These are phyloP conservation scores for Eretmochelys imbricata DNA, from an alignment of 2,113 vertebrate genomes.

Conservation along the genomic window DNA sequence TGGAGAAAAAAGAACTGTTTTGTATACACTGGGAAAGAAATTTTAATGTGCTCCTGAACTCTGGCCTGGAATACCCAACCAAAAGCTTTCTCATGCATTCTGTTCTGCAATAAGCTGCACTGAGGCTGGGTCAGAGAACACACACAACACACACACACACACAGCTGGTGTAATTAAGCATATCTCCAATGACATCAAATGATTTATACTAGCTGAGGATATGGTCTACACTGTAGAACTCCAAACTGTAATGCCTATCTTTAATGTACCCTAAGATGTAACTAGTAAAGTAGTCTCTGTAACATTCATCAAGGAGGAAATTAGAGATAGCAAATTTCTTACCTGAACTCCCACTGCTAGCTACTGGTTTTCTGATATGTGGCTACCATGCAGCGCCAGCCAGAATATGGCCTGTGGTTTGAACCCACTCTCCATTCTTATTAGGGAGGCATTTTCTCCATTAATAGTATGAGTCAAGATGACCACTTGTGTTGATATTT, in stretches of 20 bases:
- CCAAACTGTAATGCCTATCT: background rate
- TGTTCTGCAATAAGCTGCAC: too few species aligned
- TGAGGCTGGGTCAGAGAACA: too few species aligned
- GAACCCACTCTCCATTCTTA: background rate
- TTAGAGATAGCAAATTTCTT: background rate
- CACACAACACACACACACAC: background rate
- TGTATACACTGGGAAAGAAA: too few species aligned
- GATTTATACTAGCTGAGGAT: background rate
- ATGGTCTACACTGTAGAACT: background rate
- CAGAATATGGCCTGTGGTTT: background rate
- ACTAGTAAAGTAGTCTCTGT: background rate
- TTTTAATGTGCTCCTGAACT: too few species aligned
- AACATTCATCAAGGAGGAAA: background rate
- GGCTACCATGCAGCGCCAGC: background rate
- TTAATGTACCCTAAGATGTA: background rate
- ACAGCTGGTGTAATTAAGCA: background rate
- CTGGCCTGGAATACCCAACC: too few species aligned
- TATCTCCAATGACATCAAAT: background rate
- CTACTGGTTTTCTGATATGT: background rate
- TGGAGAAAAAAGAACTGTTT: background rate
- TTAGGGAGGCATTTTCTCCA: background rate
- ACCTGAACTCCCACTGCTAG: background rate
- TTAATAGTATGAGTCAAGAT: background rate
- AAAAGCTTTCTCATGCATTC: too few species aligned
- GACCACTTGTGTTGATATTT: too few species aligned